Base-by-base conservation (phyloP, 2,797 vertebrate genomes). In the Aplochiton taeniatus region DNA sequence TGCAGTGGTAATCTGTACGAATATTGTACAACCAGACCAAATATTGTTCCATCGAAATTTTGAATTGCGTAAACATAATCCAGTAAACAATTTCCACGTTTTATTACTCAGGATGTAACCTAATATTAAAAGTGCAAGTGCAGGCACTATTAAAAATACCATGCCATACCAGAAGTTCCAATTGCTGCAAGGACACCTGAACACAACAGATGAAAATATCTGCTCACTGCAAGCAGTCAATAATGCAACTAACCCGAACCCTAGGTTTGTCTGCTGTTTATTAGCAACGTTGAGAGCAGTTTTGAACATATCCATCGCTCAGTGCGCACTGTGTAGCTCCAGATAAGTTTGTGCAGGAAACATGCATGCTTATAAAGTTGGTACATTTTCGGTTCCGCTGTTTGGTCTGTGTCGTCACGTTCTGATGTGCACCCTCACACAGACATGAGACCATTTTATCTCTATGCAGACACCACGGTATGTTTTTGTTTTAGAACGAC, bases 111-210 rank as follows among this genome's bases (percentile, higher is more conserved):
- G 8, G 68, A 85, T 52, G 61, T 66, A 90, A 16, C 95, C 83
- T 0, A 95, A 58, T 12, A 94, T 69, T 47, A 93, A 83, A 41
- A 96, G 85, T 0, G 79, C 64, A 0, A 94, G 58, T 1, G 93
- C 94, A 0, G 95, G 95, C 2, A 86, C 91, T 14, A 92, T 8
- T 52, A 96, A 75, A 66, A 94, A 96, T 42, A 89, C 79, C 2
- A 81, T 59, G 6, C 94, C 92, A 0, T 95, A 95, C 0, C 69
- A 0, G 12, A 83, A 68, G 72, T 92, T 96, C 61, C 68, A 74
- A 1, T 82, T 71, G 7, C 73, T 92, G 87, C 95, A 95, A 9
- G 95, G 94, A 61, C 94, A 95, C 14, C 45, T 74, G 82, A 95
- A 96, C 0, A 89, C 85, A 11, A 45, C 75, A 0, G 53, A 1